Base-by-base conservation (phyloP, 1,140 invertebrate species). In the Asbolus verrucosus region DNA sequence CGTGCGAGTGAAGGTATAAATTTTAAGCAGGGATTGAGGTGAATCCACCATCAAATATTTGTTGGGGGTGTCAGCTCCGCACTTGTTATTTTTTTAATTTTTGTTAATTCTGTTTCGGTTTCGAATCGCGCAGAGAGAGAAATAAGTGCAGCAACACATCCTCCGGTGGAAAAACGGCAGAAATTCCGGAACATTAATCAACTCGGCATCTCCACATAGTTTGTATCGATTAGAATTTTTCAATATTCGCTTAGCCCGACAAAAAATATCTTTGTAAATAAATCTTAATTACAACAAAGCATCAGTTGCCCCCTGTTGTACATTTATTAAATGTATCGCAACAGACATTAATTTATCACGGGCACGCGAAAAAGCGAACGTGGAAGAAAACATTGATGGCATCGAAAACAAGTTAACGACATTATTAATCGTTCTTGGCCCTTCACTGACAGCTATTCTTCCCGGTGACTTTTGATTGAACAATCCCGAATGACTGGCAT, bases 331-430 rank as follows among this genome's bases (percentile, higher is more conserved):
- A 61, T 33, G 30, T 61, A 61, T 62, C 59, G 30, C 8, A 62
- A 19, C 31, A 62, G 36, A 36, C 30, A 36, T 62, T 19, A 62
- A 62, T 62, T 62, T 62, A 62, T 62, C 59, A 62, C 30, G 27
- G 30, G 36, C 59, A 62, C 18, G 36, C 30, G 59, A 62, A 62
- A 62, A 38, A 62, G 36, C n/a, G n/a, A n/a, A n/a, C n/a, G 24
- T 38, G 36, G 15, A 62, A 39, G 59, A 62, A 60, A 62, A 62
- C 59, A 62, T 62, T 30, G 36, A 62, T 36, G 30, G 30, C 36
- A 62, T 62, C 59, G 59, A 62, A 62, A 62, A 62, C 59, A 62
- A 62, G 31, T 62, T 62, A 62, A 62, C 59, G 59, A 62, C 59
- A 39, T 62, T 62, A 62, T 62, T 62, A 62, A 62, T 62, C 59